A percentile compares a stretch with the other conserved stretches of the same genome.
phyloP scores from a whole-genome alignment of 2,113 vertebrate species.

The Notarius lentiginosus region DNA sequence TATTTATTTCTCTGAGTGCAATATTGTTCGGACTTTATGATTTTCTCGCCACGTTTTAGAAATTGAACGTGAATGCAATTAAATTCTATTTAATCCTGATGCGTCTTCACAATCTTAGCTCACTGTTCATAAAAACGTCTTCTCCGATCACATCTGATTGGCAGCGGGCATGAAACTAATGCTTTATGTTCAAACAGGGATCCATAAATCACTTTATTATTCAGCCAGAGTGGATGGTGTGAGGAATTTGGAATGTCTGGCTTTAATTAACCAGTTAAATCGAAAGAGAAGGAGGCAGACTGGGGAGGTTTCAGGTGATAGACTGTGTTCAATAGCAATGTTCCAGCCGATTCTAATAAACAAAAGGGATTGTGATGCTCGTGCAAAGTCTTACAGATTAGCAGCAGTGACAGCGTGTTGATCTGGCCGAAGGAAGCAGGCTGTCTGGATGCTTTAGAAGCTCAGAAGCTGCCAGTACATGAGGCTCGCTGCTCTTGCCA shows the following conservation, averaged over 20 bases:
- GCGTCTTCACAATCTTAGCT: slow-evolving; percentile 63
- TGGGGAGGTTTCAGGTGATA: slow-evolving; percentile 43
- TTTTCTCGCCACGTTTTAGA: slow-evolving; percentile 58
- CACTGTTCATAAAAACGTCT: slow-evolving; percentile 72
- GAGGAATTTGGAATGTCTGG: slow-evolving; percentile 64
- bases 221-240: slow-evolving; percentile 54
- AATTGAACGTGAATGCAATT: slow-evolving; percentile 72
- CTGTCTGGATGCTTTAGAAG: slow-evolving; percentile 17
- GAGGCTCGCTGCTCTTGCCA: slow-evolving; percentile 20
- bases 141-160: slow-evolving; percentile 64
- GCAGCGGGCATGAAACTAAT: slow-evolving; percentile 66
- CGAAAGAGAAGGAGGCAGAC: slow-evolving; percentile 45
- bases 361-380: background rate
- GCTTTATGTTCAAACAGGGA: slow-evolving; percentile 70
- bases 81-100: slow-evolving; percentile 65
- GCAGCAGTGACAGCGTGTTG: background rate
- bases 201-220: slow-evolving; percentile 72
- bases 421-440: slow-evolving; percentile 26
- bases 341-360: background rate
- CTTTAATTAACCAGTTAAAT: slow-evolving; percentile 69
- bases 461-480: slow-evolving; percentile 16
- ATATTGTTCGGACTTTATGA: background rate
- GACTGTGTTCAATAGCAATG: slow-evolving; percentile 55
- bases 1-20: background rate
- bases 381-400: background rate